Conservation (phyloP, 2,888 invertebrate species). For the Meta bourneti region DNA sequence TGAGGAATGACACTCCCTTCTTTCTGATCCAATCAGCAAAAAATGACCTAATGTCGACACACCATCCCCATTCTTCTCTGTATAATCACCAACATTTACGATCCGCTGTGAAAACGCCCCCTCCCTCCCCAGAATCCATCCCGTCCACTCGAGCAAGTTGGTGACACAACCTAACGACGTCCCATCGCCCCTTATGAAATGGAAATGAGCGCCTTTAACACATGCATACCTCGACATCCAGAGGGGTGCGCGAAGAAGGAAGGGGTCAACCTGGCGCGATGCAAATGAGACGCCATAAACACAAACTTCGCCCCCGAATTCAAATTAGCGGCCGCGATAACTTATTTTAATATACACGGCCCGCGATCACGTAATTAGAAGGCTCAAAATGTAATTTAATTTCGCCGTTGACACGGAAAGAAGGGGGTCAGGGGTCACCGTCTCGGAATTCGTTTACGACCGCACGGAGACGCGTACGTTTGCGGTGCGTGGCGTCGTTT, state of each 20-base stretch:
- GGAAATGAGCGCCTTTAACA: slow-evolving; percentile 46
- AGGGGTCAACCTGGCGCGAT: slow-evolving; percentile 1
- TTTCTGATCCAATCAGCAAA: too few species aligned
- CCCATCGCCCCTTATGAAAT: slow-evolving; percentile 40
- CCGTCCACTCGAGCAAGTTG: too few species aligned
- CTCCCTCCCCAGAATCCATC: too few species aligned
- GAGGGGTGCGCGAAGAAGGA: not conserved
- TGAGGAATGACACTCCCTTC: too few species aligned
- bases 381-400: slow-evolving; percentile 50
- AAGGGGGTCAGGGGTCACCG: slow-evolving; percentile 36
- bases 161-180: too few species aligned
- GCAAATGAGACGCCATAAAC: slow-evolving; percentile 66
- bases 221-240: slow-evolving; percentile 42
- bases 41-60: too few species aligned
- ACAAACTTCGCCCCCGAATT: slow-evolving; percentile 54
- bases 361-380: slow-evolving; percentile 56
- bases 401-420: slow-evolving; percentile 45
- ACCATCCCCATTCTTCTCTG: not conserved
- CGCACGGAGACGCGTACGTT: slow-evolving; percentile 1
- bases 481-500: slow-evolving; percentile 18
- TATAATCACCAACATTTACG: slow-evolving; percentile 31
- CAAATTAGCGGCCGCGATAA: slow-evolving; percentile 45
- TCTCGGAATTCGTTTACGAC: slow-evolving; percentile 40
- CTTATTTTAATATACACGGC: slow-evolving; percentile 58
- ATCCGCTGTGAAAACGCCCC: too few species aligned